These are phyloP conservation scores for Coptodon bakossiorum DNA, from an alignment of 2,113 vertebrate species.

Conservation along the genomic window DNA sequence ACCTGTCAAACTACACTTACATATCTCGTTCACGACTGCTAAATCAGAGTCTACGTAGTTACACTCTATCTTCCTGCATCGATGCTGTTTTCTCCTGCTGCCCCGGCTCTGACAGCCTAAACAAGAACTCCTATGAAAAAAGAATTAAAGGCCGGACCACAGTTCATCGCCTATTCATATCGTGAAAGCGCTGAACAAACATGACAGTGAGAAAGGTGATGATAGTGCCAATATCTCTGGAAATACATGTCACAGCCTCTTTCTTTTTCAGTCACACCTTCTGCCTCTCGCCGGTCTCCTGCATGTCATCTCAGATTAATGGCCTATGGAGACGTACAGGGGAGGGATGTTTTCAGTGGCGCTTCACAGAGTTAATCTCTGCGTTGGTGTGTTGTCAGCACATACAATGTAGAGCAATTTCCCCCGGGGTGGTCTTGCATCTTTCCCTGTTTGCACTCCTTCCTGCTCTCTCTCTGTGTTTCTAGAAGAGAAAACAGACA, in stretches of 20 bases:
- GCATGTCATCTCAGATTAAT: slow-evolving; percentile 27
- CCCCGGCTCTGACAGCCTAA: background rate
- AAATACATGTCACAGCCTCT: background rate
- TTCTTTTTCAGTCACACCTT: background rate
- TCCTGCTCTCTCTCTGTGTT: background rate
- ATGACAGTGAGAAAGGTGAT: background rate
- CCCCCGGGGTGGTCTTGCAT: background rate
- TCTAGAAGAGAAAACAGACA: background rate
- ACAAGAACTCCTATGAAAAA: background rate
- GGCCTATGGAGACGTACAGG: background rate
- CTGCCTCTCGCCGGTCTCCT: background rate
- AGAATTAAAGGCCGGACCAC: background rate
- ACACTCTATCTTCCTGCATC: background rate
- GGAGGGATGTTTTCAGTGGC: background rate
- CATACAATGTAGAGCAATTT: slow-evolving; percentile 3
- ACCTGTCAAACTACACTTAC: background rate
- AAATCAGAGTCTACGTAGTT: background rate
- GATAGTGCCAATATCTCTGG: background rate
- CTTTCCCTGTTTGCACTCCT: background rate
- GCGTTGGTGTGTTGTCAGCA: slow-evolving; percentile 11
- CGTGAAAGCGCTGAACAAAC: background rate
- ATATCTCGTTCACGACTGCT: background rate
- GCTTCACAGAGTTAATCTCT: slow-evolving; percentile 33
- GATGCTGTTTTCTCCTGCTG: background rate
- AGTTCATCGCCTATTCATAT: background rate